Evolutionary conservation across 2,113 vertebrate species (phyloP).

Genomic region (Puma concolor): DNA sequence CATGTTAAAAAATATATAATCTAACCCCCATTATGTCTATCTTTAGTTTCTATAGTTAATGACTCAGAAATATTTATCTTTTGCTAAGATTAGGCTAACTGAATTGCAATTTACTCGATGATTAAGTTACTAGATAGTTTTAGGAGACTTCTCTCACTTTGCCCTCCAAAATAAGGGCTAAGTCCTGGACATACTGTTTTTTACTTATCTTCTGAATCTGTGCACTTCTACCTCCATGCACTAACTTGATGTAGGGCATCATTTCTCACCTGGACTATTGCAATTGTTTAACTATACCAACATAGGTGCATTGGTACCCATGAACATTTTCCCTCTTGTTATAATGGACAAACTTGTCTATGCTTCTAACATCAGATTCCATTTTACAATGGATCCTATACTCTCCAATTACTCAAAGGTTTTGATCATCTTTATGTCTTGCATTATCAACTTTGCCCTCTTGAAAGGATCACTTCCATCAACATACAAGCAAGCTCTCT

Average conservation of each 20-base stretch:
- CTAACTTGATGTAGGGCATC: not conserved
- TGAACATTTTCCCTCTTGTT: not conserved
- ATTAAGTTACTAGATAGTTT: not conserved
- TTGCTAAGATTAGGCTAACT: not conserved
- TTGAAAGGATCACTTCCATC: not conserved
- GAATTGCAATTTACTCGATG: not conserved
- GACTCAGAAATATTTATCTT: not conserved
- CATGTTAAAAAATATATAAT: not conserved
- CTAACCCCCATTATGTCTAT: not conserved
- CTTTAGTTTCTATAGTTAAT: not conserved
- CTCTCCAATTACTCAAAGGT: not conserved
- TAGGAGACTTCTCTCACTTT: not conserved
- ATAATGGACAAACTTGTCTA: not conserved
- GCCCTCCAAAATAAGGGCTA: not conserved
- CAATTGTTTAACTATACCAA: not conserved
- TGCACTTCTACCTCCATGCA: not conserved
- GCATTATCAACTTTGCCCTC: not conserved
- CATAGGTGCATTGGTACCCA: not conserved
- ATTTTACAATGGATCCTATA: not conserved
- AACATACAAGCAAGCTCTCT: not conserved
- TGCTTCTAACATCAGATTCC: not conserved
- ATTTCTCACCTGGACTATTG: not conserved
- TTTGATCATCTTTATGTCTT: not conserved
- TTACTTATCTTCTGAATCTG: not conserved
- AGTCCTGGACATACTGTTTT: not conserved